Base-by-base conservation (phyloP, 2,888 invertebrate genomes). In the Pediacus dermestoides region DNA sequence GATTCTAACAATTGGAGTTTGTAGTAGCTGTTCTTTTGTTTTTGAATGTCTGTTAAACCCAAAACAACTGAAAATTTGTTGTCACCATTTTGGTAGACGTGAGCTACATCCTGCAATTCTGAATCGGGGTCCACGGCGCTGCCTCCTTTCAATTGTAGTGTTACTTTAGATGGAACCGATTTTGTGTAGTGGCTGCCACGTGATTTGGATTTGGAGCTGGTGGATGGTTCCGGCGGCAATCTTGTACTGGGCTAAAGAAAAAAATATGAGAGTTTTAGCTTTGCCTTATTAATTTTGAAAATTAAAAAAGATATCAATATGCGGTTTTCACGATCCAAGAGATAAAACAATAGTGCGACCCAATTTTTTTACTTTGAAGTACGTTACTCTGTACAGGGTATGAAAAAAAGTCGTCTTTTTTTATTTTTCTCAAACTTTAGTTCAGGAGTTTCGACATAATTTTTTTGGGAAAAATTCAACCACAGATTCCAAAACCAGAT, bases 111-210 rank as follows among this genome's bases (percentile, higher is more conserved):
- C 39, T 82, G 85, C 6, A 93, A 65, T 0, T 81, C 82, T 11
- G 90, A 91, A 21, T 89, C 91, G 0, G 95, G 93, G 70, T 99
- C 97, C 1, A 99, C 94, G 1, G 89, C 90, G 1, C 84, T 81
- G 0, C 95, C 96, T 36, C 71, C 74, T 65, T 91, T 90, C 10
- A 91, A 68, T 39, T 77, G 80, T 42, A 89, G 60, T 48, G 81
- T 88, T 18, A 82, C 62, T 46, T 78, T 82, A 21, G 74, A 75
- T 1, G 78, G 76, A 0, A 70, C 67, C 0, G 76, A 76, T 52
- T 72, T 75, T 0, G 73, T 71, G 48, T 60, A 70, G 35, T 63
- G 61, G 36, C 67, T 68, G n/a, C n/a, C n/a, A 27, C 58, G 55
- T 0, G 66, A 64, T 46, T 63, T 66, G 1, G 63, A 64, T 53